Conservation (phyloP, 2,888 invertebrate genomes). For the Antheraea assamensis region DNA sequence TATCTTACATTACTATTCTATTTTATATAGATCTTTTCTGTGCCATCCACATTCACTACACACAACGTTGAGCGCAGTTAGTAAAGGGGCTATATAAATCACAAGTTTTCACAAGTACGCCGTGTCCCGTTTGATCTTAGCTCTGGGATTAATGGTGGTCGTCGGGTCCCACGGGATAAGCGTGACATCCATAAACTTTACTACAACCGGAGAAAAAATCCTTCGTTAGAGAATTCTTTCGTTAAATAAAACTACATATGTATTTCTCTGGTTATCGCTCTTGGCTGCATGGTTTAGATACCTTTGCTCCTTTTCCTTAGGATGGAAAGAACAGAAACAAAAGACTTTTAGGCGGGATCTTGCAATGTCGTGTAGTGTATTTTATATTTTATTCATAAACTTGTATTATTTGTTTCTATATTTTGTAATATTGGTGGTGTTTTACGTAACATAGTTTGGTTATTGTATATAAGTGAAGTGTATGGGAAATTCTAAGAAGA, state of each 20-base stretch:
- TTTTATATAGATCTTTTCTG: background rate
- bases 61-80: constrained; percentile 15
- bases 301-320: too few relatives aligned
- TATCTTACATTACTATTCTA: background rate
- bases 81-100: constrained; percentile 21
- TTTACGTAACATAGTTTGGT: too few relatives aligned
- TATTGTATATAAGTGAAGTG: too few relatives aligned
- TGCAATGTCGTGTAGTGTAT: too few relatives aligned
- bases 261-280: background rate
- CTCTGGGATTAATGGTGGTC: constrained; percentile 23
- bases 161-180: constrained; percentile 15
- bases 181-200: constrained; percentile 19
- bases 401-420: too few relatives aligned
- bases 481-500: too few relatives aligned
- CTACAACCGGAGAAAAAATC: background rate
- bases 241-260: background rate
- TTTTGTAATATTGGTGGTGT: too few relatives aligned
- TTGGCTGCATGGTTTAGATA: too few relatives aligned
- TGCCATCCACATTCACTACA: background rate
- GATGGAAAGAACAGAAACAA: too few relatives aligned
- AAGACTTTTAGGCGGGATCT: too few relatives aligned
- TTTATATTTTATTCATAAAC: too few relatives aligned
- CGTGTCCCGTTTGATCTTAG: constrained; percentile 18
- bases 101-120: constrained; percentile 21
- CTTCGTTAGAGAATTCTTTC: background rate